Evolutionary conservation across 1,140 invertebrate genomes (phyloP), one percentile per base, ranked within the genome.

Genomic region (Leptinotarsa defecta): DNA sequence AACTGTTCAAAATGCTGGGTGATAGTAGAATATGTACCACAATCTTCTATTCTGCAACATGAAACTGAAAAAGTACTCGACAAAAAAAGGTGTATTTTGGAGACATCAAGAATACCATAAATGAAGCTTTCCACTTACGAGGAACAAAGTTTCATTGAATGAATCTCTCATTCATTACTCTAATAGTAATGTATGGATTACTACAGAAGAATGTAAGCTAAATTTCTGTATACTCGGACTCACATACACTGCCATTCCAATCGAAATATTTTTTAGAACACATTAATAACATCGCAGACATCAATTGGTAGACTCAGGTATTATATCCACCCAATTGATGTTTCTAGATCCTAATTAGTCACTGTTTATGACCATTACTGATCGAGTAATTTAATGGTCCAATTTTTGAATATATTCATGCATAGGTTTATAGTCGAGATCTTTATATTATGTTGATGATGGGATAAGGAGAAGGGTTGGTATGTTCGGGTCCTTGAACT

Each of bases 291-390:
- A 57, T 57, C 1, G 52, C 17, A 13, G 52, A 57, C 52, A 57
- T 57, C 52, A 57, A 57, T 57, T 57, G 52, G 52, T 57, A 57
- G 52, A 19, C 52, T 57, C 52, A 57, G 52, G 52, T 57, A 57
- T 57, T 57, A 57, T 57, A 57, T 57, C 52, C 52, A 8, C 17
- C 52, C 52, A 57, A 57, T 19, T 19, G 52, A 57, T 57, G 52
- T 57, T 57, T 57, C 52, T 19, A 57, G 3, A 57, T 57, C n/a
- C 52, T 57, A 57, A 57, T 57, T 57, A 57, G 52, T 19, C n/a
- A 57, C 15, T 17, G 52, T 57, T 57, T 57, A 57, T 57, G 52
- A 57, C 52, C 52, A 57, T 57, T 57, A 57, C 17, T n/a, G 52
- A 57, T 57, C 15, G n/a, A 57, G 52, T 57, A 57, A 57, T 57